Conservation (phyloP, 2,113 vertebrate genomes). For the Phrynosoma platyrhinos region DNA sequence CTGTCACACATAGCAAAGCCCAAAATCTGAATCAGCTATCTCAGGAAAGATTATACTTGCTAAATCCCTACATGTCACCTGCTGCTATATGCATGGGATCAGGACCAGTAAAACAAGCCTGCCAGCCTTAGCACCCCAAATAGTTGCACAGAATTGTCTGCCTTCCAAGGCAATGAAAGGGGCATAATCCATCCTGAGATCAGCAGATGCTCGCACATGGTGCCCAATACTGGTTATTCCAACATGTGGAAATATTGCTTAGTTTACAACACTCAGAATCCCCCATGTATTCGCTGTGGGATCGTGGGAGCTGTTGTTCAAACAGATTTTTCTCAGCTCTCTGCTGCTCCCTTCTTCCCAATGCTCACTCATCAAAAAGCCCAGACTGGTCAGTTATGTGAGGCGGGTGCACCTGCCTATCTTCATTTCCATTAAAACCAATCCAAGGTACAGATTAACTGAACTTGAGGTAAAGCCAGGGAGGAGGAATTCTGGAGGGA, state of each 20-base stretch:
- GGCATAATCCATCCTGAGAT: background rate
- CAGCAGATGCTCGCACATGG: background rate
- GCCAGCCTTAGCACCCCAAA: too few relatives aligned
- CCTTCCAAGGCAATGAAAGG: background rate
- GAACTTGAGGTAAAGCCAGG: background rate
- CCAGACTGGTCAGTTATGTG: background rate
- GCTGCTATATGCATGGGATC: background rate
- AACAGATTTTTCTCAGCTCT: background rate
- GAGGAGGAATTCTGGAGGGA: too few relatives aligned
- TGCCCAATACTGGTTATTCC: background rate
- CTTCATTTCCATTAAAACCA: background rate
- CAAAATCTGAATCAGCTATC: background rate
- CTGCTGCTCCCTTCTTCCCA: background rate
- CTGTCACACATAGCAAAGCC: too few relatives aligned
- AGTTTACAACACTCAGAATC: background rate
- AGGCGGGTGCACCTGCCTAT: background rate
- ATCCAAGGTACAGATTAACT: background rate
- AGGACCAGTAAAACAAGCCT: background rate
- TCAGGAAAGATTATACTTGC: background rate
- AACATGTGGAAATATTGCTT: too few relatives aligned
- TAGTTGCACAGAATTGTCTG: background rate
- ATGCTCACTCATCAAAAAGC: too few relatives aligned
- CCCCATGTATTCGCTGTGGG: background rate
- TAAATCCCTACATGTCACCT: background rate
- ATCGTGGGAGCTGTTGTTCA: background rate